Base-by-base conservation (phyloP, 2,797 vertebrate genomes). In the Emys orbicularis region DNA sequence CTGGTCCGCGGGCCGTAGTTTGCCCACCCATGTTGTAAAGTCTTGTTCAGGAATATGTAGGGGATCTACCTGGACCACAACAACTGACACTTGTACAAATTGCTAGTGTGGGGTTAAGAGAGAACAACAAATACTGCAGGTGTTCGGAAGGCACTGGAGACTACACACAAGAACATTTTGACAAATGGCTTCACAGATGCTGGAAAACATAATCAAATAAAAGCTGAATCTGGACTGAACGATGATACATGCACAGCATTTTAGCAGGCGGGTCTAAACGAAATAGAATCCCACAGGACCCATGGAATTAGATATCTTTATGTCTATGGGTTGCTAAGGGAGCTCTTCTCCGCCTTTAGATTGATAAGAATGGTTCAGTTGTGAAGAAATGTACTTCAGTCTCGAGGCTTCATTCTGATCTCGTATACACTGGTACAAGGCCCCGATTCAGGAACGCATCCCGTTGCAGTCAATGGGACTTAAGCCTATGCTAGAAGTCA, bases 341-440 rank as follows among this genome's bases (percentile, higher is more conserved):
- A 87, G 34, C 5, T 68, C 25, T 87, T 82, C n/a, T 34, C 44
- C 77, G 52, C 12, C 85, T 29, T 68, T 89, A 79, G 6, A 23
- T 6, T 90, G 47, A 93, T 93, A 91, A 61, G 79, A 90, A 81
- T 76, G 19, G 29, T 79, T 94, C 49, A 76, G 12, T 84, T 90
- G 84, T 15, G 19, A 82, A 84, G 18, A 85, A 86, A 4, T 86
- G 87, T 37, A 85, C 18, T 19, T 4, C 10, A 52, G 7, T 85
- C 21, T 13, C 2, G 11, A 49, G 8, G 2, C 1, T 0, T 61
- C 23, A 88, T 23, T 92, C 81, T 89, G 74, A 88, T 16, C 23
- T 83, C 25, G 2, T 25, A 65, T 44, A 25, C 21, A 74, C 23
- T 0, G 0, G 34, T 19, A 81, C 37, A 91, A 91, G n/a, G 50